Evolutionary conservation across 2,113 vertebrate genomes (phyloP).

Genomic region (Oncorhynchus keta): DNA sequence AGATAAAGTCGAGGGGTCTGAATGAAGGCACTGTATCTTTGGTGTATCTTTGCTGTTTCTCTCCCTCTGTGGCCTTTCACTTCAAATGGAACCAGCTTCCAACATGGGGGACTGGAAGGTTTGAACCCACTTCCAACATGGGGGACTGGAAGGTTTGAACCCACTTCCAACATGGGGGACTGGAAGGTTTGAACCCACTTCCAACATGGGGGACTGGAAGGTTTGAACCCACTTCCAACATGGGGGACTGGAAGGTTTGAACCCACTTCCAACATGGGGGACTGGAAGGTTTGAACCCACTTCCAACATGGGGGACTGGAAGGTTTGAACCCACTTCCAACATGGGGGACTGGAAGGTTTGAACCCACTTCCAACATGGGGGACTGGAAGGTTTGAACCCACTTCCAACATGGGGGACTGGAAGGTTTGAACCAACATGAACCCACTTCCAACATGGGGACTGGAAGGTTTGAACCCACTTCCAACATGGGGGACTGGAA

Average conservation of each 20-base stretch:
- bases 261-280: slow-evolving; percentile 43
- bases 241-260: background rate
- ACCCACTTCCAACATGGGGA: slow-evolving; percentile 43
- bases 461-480: slow-evolving; percentile 6
- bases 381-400: background rate
- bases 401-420: slow-evolving; percentile 43
- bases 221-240: slow-evolving; percentile 42
- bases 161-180: slow-evolving; percentile 43
- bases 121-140: slow-evolving; percentile 42
- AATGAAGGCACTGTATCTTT: too few relatives aligned
- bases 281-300: background rate
- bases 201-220: slow-evolving; percentile 26
- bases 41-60: too few relatives aligned
- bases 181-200: slow-evolving; percentile 20
- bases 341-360: background rate
- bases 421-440: slow-evolving; percentile 20
- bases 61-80: slow-evolving; percentile 7
- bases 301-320: slow-evolving; percentile 37
- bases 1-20: too few relatives aligned
- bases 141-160: background rate
- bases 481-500: slow-evolving; percentile 31
- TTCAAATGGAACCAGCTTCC: slow-evolving; percentile 48
- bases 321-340: slow-evolving; percentile 41
- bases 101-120: slow-evolving; percentile 11
- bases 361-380: slow-evolving; percentile 43